Percentiles rank a stretch among this genome's conserved stretches.
Conservation (phyloP, 2,797 vertebrate species). For the Octomys mimax region DNA sequence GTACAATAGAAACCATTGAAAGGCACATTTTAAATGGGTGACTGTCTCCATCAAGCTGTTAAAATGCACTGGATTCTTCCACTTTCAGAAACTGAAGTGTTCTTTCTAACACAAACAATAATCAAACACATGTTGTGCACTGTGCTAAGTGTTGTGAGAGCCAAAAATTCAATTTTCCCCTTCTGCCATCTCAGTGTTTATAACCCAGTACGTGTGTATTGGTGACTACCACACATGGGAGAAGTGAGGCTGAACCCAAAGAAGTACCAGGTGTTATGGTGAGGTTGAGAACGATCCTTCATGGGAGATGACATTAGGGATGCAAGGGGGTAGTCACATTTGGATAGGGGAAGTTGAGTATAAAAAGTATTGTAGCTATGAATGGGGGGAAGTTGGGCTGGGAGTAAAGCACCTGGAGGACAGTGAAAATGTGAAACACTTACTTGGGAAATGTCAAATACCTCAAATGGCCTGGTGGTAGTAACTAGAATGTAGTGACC, state of each 20-base stretch:
- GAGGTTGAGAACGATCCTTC: neutral
- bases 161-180: neutral
- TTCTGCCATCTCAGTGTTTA: neutral
- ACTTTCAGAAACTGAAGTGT: slow-evolving; percentile 19
- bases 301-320: neutral
- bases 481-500: neutral
- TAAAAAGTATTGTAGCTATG: neutral
- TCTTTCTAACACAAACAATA: slow-evolving; percentile 26
- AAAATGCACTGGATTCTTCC: neutral
- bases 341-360: neutral
- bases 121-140: neutral
- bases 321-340: neutral
- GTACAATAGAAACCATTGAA: slow-evolving; percentile 2
- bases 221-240: neutral
- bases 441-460: neutral
- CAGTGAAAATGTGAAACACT: neutral
- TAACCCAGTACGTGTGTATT: neutral
- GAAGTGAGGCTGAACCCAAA: neutral
- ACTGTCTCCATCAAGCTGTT: slow-evolving; percentile 8
- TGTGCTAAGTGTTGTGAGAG: neutral
- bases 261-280: neutral
- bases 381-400: neutral
- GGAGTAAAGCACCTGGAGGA: neutral
- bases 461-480: neutral
- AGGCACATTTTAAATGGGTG: neutral